A percentile compares a stretch with the other conserved stretches of the same genome.
These are phyloP conservation scores for Sebastes oblongus DNA, from an alignment of 2,797 vertebrate species.

Conservation along the genomic window DNA sequence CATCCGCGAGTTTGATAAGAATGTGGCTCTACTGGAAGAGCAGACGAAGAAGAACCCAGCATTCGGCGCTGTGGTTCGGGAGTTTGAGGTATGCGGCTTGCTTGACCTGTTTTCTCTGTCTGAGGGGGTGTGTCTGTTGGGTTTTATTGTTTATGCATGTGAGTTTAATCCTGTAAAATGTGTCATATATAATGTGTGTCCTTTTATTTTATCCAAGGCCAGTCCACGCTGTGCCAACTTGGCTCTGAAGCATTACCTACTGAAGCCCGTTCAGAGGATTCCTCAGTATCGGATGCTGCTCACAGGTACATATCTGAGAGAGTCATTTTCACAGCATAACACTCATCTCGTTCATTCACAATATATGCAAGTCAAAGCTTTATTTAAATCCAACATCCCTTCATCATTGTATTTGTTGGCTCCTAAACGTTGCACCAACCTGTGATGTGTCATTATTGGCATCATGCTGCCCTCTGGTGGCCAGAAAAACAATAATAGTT, in stretches of 20 bases:
- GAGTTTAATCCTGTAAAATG: not conserved
- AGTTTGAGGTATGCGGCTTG: conserved; percentile 89
- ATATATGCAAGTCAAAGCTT: not conserved
- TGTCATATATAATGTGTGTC: not conserved
- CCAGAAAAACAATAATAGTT: not conserved
- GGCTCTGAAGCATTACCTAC: conserved; percentile 95
- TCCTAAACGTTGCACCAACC: not conserved
- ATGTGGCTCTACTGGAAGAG: conserved; percentile 92
- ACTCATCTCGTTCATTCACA: not conserved
- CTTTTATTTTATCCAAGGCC: conserved; percentile 79
- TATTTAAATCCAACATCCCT: not conserved
- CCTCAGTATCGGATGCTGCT: conserved; percentile 95
- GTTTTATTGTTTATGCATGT: conserved; percentile 14
- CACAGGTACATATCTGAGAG: conserved; percentile 84
- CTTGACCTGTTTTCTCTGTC: conserved; percentile 57
- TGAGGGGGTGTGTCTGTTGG: not conserved
- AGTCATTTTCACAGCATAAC: not conserved
- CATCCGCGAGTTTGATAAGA: conserved; percentile 96
- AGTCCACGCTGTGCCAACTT: conserved; percentile 92
- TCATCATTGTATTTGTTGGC: not conserved
- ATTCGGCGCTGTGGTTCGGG: conserved; percentile 88
- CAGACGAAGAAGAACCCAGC: conserved; percentile 91
- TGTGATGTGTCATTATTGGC: not conserved
- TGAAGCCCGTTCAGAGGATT: conserved; percentile 98
- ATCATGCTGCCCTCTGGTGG: conserved; percentile 64